Conservation (phyloP, 1,140 invertebrate species). For the Chionoecetes opilio region DNA sequence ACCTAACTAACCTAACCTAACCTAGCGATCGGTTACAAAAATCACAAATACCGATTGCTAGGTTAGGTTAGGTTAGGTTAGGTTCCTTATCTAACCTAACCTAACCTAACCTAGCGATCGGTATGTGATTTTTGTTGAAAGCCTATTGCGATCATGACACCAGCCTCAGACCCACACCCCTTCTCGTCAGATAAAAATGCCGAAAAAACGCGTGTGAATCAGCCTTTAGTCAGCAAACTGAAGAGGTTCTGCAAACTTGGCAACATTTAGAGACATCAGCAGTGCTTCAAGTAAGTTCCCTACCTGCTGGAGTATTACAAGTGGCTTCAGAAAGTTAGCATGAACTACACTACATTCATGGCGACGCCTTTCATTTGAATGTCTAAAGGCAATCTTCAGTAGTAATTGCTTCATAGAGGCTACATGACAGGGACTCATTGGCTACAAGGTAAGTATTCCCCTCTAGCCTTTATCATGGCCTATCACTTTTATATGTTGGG, state of each 20-base stretch:
- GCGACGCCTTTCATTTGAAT: not conserved
- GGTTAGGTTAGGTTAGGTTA: too few species aligned
- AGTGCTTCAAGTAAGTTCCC: slow-evolving; percentile 11
- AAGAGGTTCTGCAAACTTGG: not conserved
- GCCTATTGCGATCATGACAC: too few species aligned
- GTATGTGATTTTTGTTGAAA: too few species aligned
- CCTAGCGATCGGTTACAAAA: too few species aligned
- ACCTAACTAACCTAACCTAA: too few species aligned
- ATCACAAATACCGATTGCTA: too few species aligned
- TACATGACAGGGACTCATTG: not conserved
- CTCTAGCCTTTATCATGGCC: not conserved
- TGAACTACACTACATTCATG: not conserved
- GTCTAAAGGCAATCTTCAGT: not conserved
- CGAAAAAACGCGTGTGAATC: too few species aligned
- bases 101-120: too few species aligned
- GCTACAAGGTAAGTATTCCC: not conserved
- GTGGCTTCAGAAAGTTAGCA: not conserved
- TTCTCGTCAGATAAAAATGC: too few species aligned
- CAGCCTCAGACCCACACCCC: too few species aligned
- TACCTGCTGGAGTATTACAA: not conserved
- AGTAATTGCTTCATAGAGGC: not conserved
- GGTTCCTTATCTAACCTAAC: too few species aligned
- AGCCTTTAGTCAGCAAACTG: slow-evolving; percentile 10
- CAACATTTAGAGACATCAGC: slow-evolving; percentile 7
- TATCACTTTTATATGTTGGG: too few species aligned